phyloP scores from a whole-genome alignment of 37 sponge, comb jelly and placozoan genomes.

The Amphimedon queenslandica region DNA sequence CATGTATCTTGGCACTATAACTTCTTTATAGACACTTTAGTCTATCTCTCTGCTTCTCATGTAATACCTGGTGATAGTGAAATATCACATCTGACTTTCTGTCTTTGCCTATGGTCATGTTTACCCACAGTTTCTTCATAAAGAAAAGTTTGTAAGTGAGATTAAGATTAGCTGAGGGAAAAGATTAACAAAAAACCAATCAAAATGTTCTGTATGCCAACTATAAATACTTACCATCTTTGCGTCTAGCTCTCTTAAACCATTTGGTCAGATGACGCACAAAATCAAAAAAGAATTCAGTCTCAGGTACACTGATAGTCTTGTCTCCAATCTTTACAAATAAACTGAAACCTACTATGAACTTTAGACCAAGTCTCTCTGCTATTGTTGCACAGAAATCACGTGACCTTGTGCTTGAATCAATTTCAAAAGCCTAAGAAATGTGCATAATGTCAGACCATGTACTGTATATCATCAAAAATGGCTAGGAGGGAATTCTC shows the following conservation, averaged over 20 bases:
- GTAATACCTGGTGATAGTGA: slow-evolving; percentile 82
- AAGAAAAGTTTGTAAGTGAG: slow-evolving; percentile 79
- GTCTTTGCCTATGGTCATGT: slow-evolving; percentile 81
- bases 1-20: too few relatives aligned
- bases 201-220: too few relatives aligned
- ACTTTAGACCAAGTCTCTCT: too few relatives aligned
- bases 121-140: slow-evolving; percentile 88
- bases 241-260: slow-evolving; percentile 67
- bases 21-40: too few relatives aligned
- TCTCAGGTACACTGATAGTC: slow-evolving; percentile 92
- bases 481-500: too few relatives aligned
- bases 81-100: too few relatives aligned
- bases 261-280: slow-evolving; percentile 94
- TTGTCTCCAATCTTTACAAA: slow-evolving; percentile 94
- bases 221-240: slow-evolving; percentile 63
- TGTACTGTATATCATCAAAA: too few relatives aligned
- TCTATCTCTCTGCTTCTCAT: background rate
- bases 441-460: too few relatives aligned
- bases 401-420: slow-evolving; percentile 77
- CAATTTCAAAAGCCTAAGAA: too few relatives aligned
- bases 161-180: too few relatives aligned
- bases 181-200: background rate
- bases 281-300: too few relatives aligned
- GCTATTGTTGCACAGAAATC: slow-evolving; percentile 80
- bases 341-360: slow-evolving; percentile 88